phyloP scores from a whole-genome alignment of 2,113 vertebrate genomes.

The Polyodon spathula region DNA sequence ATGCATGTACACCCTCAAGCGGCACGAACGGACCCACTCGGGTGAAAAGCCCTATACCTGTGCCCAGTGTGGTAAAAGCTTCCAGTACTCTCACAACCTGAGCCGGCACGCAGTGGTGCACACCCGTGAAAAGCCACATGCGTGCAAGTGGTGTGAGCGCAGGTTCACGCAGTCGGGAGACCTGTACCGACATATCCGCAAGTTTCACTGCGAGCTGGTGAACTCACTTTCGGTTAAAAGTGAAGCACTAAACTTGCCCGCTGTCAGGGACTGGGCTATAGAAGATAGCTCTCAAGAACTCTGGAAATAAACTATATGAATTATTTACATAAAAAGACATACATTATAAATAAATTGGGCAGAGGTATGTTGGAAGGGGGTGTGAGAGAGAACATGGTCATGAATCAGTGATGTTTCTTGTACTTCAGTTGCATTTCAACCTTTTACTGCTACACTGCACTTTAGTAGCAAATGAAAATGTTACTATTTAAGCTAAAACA shows the following conservation, averaged over 20 bases:
- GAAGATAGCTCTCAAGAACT: conserved; percentile 99
- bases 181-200: conserved; percentile 98
- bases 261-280: conserved; percentile 97
- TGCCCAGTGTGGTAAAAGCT: conserved; percentile 98
- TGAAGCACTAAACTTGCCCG: conserved; percentile 90
- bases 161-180: conserved; percentile 99
- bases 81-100: conserved; percentile 99
- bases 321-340: conserved; percentile 18
- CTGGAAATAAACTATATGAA: conserved; percentile 77
- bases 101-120: conserved; percentile 98
- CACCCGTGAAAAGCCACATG: conserved; percentile 96
- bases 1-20: conserved; percentile 99
- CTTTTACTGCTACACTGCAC: conserved; percentile 62
- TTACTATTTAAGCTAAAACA: conserved; percentile 54
- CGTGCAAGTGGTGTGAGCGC: conserved; percentile 98
- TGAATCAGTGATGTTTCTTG: conserved; percentile 59
- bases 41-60: conserved; percentile 99
- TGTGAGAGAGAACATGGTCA: conserved; percentile 13
- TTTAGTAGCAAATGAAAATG: conserved; percentile 74
- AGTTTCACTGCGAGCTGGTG: conserved; percentile 99
- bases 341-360: conserved; percentile 2
- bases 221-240: conserved; percentile 99
- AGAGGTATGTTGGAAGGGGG: conserved; percentile 27
- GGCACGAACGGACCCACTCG: conserved; percentile 97
- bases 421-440: conserved; percentile 51